phyloP scores from a whole-genome alignment of 2,113 vertebrate genomes.

The Neopipo cinnamomea region DNA sequence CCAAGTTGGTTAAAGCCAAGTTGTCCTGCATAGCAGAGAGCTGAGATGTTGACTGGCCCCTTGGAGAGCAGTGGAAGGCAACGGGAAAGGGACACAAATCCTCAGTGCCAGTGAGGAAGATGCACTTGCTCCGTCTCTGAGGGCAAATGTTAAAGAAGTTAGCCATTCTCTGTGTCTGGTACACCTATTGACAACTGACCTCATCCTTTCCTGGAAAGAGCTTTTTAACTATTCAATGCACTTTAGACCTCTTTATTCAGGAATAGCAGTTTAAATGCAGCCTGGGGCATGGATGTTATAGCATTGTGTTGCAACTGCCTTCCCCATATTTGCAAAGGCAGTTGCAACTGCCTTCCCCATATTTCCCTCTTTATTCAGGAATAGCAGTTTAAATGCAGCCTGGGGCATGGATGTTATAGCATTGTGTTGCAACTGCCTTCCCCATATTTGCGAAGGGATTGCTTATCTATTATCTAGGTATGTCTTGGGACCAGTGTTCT shows the following conservation, averaged over 20 bases:
- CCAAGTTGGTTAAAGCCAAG: background rate
- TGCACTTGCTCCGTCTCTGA: background rate
- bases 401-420: background rate
- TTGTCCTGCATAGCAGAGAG: background rate
- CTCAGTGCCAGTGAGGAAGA: background rate
- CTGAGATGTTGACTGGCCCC: background rate
- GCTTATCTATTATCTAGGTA: slow-evolving; percentile 5
- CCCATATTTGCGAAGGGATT: slow-evolving; percentile 5
- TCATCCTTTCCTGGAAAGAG: background rate
- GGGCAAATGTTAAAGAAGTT: background rate
- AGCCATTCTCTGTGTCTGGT: background rate
- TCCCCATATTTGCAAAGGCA: slow-evolving; percentile 7
- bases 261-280: background rate
- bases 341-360: background rate
- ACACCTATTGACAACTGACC: slow-evolving; percentile 17
- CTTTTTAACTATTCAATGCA: background rate
- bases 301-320: slow-evolving; percentile 15
- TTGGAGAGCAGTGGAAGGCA: background rate
- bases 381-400: background rate
- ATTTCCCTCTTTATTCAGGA: slow-evolving; percentile 30
- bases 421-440: slow-evolving; percentile 19
- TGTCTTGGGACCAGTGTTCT: background rate
- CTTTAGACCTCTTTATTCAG: slow-evolving; percentile 14
- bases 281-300: background rate
- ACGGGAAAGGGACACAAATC: background rate